Percentiles rank a stretch among this genome's conserved stretches.
Conservation (phyloP, 2,113 vertebrate species). For the Abramis brama region DNA sequence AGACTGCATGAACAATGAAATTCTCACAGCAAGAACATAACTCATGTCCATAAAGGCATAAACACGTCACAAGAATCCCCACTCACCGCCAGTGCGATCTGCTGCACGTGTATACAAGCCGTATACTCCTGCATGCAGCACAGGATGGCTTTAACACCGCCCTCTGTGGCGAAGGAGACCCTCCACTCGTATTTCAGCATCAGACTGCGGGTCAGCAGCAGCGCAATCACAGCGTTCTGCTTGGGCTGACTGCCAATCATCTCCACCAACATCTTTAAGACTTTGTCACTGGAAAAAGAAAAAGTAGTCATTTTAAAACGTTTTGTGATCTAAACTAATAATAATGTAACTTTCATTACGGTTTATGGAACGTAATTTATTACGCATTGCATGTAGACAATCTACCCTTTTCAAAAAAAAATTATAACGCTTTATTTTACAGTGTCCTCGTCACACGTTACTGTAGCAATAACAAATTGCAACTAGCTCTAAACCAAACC, state of each 20-base stretch:
- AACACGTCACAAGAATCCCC: neutral
- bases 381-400: neutral
- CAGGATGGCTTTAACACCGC: conserved; percentile 87
- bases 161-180: conserved; percentile 87
- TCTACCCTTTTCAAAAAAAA: neutral
- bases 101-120: conserved; percentile 80
- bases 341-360: neutral
- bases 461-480: too few species aligned
- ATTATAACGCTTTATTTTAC: too few species aligned
- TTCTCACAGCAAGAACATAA: neutral
- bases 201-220: conserved; percentile 83
- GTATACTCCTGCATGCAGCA: conserved; percentile 86
- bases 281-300: conserved; percentile 79
- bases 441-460: too few species aligned
- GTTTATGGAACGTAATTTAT: neutral
- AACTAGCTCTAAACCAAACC: too few species aligned
- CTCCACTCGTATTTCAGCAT: conserved; percentile 87
- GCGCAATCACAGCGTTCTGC: conserved; percentile 77
- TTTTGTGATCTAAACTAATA: neutral
- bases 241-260: conserved; percentile 77
- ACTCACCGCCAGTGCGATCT: conserved; percentile 88
- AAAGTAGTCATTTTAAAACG: neutral
- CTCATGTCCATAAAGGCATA: neutral
- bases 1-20: neutral
- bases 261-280: conserved; percentile 87